Conservation (phyloP, 2,113 vertebrate genomes). For the Colinus virginianus region DNA sequence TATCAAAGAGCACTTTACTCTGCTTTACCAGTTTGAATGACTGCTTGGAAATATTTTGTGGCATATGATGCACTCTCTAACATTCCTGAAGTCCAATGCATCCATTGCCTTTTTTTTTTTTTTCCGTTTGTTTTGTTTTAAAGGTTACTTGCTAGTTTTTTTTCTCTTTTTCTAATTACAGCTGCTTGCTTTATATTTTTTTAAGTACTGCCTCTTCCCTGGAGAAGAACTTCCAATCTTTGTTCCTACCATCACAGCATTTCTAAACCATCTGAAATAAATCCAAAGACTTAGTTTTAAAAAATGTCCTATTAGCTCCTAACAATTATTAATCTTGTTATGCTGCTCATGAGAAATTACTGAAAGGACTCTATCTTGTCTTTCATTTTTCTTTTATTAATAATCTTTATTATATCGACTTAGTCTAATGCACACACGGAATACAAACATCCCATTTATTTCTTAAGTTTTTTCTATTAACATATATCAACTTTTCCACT, state of each 20-base stretch:
- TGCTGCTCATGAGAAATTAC: not conserved
- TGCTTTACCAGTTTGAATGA: not conserved
- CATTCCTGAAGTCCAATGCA: not conserved
- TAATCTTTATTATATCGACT: not conserved
- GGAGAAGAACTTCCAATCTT: not conserved
- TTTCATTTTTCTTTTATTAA: not conserved
- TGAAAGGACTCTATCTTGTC: not conserved
- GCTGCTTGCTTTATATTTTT: not conserved
- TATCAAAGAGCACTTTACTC: not conserved
- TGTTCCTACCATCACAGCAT: not conserved
- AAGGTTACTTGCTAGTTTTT: not conserved
- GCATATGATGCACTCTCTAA: not conserved
- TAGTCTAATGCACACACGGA: not conserved
- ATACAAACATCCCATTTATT: not conserved
- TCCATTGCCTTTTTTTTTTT: too few species aligned
- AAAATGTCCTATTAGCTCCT: not conserved
- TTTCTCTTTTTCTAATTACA: not conserved
- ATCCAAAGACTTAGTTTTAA: not conserved
- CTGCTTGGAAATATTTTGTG: not conserved
- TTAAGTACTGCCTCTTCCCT: not conserved
- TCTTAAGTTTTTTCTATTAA: not conserved
- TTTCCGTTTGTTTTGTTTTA: not conserved
- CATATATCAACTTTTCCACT: not conserved
- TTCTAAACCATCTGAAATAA: not conserved
- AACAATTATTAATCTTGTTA: not conserved